Conservation (phyloP, 2,888 invertebrate species). For the Dorcus hopei region DNA sequence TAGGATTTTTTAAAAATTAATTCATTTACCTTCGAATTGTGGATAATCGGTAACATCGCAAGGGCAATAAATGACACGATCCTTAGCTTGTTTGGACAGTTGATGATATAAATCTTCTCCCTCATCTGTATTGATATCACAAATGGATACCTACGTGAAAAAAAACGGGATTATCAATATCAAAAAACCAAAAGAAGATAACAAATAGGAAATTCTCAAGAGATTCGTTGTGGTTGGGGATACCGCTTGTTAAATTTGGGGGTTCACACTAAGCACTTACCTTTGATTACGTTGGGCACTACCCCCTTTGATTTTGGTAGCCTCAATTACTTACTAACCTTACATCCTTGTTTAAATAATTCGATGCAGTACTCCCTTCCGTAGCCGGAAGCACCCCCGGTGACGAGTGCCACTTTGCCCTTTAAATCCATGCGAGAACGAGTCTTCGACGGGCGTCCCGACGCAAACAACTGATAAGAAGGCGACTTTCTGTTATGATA, state of each 20-base stretch:
- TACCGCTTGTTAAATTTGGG: neutral
- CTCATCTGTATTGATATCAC: slow-evolving; percentile 69
- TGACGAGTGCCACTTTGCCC: slow-evolving; percentile 70
- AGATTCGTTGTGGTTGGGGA: too few relatives aligned
- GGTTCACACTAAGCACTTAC: neutral
- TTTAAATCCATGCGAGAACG: slow-evolving; percentile 61
- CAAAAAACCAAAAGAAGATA: neutral
- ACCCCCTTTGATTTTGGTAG: neutral
- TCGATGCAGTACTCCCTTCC: slow-evolving; percentile 72
- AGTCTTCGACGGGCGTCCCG: too few relatives aligned
- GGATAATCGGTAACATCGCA: slow-evolving; percentile 77
- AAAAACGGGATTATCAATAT: neutral
- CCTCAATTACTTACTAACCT: slow-evolving; percentile 51
- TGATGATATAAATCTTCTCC: slow-evolving; percentile 68
- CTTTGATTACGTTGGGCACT: neutral
- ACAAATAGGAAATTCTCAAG: too few relatives aligned
- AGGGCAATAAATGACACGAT: slow-evolving; percentile 67
- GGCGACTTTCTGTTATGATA: too few relatives aligned
- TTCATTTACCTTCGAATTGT: slow-evolving; percentile 65
- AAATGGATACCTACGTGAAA: slow-evolving; percentile 62
- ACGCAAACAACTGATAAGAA: too few relatives aligned
- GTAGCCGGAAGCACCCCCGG: slow-evolving; percentile 71
- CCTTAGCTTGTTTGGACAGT: slow-evolving; percentile 64
- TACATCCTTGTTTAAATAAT: slow-evolving; percentile 68
- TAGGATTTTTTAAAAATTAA: too few relatives aligned